phyloP scores from a whole-genome alignment of 2,888 invertebrate species.

The Ophioninae sp. region DNA sequence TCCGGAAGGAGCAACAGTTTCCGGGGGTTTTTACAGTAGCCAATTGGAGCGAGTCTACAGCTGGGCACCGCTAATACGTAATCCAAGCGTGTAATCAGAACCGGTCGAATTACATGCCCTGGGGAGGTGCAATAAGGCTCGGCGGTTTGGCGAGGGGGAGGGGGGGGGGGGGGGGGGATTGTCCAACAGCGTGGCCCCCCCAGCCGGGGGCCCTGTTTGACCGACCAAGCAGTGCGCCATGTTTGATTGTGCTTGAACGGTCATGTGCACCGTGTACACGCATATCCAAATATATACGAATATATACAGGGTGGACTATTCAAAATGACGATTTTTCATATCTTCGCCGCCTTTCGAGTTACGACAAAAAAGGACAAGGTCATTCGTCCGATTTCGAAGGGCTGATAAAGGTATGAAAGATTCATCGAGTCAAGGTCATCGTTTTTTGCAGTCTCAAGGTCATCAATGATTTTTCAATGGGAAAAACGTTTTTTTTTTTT shows the following conservation, averaged over 20 bases:
- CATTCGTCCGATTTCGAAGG: no score
- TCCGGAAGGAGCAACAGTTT: constrained; percentile 5
- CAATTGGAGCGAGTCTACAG: constrained; percentile 11
- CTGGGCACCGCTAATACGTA: constrained; percentile 49
- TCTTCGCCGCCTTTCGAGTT: no score
- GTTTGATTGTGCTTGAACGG: constrained; percentile 45
- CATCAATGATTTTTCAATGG: no score
- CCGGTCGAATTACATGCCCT: constrained; percentile 57
- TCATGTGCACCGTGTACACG: constrained; percentile 17
- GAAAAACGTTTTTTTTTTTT: no score
- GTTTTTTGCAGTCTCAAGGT: no score
- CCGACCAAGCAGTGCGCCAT: constrained; percentile 49
- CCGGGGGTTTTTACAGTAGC: neutral
- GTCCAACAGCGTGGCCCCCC: constrained; percentile 47
- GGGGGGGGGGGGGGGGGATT: constrained; percentile 4
- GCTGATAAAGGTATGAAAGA: no score
- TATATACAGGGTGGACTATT: neutral
- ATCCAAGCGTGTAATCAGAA: constrained; percentile 62
- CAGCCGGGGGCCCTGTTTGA: no score
- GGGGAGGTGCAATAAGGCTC: neutral
- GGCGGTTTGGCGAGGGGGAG: neutral
- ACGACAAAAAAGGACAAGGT: no score
- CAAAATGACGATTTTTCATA: no score
- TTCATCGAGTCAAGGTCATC: no score
- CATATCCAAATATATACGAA: neutral